A percentile compares a stretch with the other conserved stretches of the same genome.
Evolutionary conservation across 2,888 invertebrate genomes (phyloP).

Genomic region (Microchrysa polita): DNA sequence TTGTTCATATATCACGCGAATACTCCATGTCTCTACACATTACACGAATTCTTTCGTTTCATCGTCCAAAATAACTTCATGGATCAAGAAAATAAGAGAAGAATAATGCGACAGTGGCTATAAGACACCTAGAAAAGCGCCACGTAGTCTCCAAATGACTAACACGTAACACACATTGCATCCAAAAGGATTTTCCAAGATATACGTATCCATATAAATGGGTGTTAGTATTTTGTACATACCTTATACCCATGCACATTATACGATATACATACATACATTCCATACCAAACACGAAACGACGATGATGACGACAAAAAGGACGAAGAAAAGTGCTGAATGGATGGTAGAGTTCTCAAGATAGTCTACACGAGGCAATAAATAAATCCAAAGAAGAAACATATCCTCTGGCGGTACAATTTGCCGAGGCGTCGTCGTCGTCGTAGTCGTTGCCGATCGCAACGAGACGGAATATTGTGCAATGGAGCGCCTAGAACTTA

Average conservation of each 20-base stretch:
- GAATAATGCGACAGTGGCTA: neutral
- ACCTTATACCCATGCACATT: too few relatives aligned
- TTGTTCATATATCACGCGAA: conserved; percentile 25
- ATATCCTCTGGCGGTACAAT: conserved; percentile 3
- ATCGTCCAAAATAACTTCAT: conserved; percentile 1
- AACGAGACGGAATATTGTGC: neutral
- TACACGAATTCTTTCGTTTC: neutral
- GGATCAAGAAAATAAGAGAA: neutral
- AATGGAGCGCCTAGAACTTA: neutral
- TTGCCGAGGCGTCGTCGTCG: neutral
- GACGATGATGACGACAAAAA: neutral
- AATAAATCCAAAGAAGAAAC: conserved; percentile 1
- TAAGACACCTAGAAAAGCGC: conserved; percentile 11
- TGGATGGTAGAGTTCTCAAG: conserved; percentile 7
- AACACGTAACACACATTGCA: conserved; percentile 22
- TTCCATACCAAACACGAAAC: neutral
- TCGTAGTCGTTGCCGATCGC: too few relatives aligned
- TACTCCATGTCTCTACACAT: neutral
- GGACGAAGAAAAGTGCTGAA: conserved; percentile 1
- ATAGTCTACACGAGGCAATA: conserved; percentile 7
- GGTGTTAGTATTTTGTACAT: too few relatives aligned
- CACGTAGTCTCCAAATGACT: neutral
- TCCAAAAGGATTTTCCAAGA: neutral
- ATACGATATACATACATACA: neutral
- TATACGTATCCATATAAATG: too few relatives aligned